Percentiles rank a stretch among this genome's conserved stretches.
Evolutionary conservation across 2,113 vertebrate genomes (phyloP).

Genomic region (Hypanus sabinus): DNA sequence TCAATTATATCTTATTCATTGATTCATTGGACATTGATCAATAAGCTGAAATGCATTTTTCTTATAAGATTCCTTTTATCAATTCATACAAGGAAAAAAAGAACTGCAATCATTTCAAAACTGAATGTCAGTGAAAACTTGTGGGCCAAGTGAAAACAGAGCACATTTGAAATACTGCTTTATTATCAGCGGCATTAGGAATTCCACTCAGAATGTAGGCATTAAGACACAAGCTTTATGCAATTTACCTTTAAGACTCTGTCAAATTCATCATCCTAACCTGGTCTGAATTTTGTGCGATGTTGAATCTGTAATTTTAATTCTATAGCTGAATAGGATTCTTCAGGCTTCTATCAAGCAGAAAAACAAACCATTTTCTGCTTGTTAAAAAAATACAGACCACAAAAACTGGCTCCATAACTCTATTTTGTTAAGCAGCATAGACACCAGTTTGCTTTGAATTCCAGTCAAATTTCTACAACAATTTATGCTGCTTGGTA

Average conservation of each 20-base stretch:
- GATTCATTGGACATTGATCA: not conserved
- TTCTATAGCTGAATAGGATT: not conserved
- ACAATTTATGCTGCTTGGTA: too few species aligned
- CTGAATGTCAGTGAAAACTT: not conserved
- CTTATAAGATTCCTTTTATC: not conserved
- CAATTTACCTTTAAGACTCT: not conserved
- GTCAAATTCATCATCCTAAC: not conserved
- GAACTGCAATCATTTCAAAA: not conserved
- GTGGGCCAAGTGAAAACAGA: not conserved
- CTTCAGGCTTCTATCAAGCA: not conserved
- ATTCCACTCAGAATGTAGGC: not conserved
- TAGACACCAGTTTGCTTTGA: too few species aligned
- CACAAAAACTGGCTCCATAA: too few species aligned
- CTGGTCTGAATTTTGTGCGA: not conserved
- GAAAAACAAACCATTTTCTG: not conserved
- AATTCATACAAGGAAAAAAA: not conserved
- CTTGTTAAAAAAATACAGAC: not conserved
- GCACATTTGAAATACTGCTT: not conserved
- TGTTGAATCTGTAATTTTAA: not conserved
- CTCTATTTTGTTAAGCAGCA: too few species aligned
- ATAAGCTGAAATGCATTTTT: not conserved
- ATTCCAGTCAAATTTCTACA: too few species aligned
- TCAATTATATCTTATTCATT: slow-evolving; percentile 3
- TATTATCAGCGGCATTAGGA: not conserved
- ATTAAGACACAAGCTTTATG: not conserved